Conservation (phyloP, 1,140 invertebrate species). For the Leptopilina clavipes region DNA sequence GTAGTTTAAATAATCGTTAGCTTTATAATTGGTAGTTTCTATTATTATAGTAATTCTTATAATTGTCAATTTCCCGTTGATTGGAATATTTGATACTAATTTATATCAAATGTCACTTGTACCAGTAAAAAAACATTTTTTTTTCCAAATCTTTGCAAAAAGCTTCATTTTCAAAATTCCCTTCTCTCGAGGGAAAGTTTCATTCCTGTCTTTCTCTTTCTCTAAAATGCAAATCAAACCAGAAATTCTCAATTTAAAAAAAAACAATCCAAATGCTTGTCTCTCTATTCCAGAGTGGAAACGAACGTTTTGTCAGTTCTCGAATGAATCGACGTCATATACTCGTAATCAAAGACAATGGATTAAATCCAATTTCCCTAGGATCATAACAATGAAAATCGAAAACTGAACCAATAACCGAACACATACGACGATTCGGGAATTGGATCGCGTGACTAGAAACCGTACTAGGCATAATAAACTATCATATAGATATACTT, state of each 20-base stretch:
- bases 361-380: conserved; percentile 22
- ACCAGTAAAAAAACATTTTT: no score
- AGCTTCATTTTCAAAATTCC: no score
- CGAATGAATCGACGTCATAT: neutral
- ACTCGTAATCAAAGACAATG: conserved; percentile 24
- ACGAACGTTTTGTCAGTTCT: conserved; percentile 17
- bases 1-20: no score
- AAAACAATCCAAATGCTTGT: neutral
- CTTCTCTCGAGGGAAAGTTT: no score
- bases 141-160: no score
- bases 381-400: conserved; percentile 15
- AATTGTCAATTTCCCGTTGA: no score
- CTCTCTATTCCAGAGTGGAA: neutral
- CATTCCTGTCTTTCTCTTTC: no score
- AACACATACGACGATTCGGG: conserved; percentile 30
- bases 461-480: conserved; percentile 45
- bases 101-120: no score
- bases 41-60: no score
- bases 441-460: conserved; percentile 30
- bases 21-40: no score
- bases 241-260: neutral
- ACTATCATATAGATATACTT: conserved; percentile 50
- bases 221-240: no score
- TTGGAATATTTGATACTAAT: no score
- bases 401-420: conserved; percentile 18